phyloP scores from a whole-genome alignment of 2,888 invertebrate genomes.

The Ametastegia equiseti region DNA sequence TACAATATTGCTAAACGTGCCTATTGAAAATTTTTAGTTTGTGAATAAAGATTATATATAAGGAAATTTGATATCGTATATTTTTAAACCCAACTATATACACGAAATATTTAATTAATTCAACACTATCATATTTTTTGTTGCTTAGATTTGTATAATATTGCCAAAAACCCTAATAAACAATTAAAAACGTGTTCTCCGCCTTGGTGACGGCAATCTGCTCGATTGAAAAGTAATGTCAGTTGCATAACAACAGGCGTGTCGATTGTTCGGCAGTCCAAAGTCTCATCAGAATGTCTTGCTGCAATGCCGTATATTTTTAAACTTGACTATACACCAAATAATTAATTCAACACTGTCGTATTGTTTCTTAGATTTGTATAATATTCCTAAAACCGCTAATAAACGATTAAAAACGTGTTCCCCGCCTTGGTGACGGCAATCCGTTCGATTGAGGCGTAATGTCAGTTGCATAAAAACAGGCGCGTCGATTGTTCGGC shows the following conservation, averaged over 20 bases:
- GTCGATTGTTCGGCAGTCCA: background rate
- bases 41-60: slow-evolving; percentile 36
- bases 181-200: too few relatives aligned
- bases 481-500: background rate
- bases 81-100: background rate
- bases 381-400: too few relatives aligned
- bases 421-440: background rate
- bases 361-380: too few relatives aligned
- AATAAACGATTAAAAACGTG: too few relatives aligned
- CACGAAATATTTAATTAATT: too few relatives aligned
- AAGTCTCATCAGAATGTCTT: background rate
- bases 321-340: background rate
- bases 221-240: background rate
- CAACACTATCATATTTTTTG: too few relatives aligned
- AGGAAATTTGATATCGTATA: background rate
- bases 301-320: background rate
- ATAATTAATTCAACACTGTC: too few relatives aligned
- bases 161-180: too few relatives aligned
- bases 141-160: too few relatives aligned
- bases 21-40: slow-evolving; percentile 16
- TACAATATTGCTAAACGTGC: too few relatives aligned
- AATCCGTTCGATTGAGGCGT: background rate
- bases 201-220: background rate
- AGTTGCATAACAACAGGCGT: background rate
- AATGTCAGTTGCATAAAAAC: background rate